Base-by-base conservation (phyloP, 2,113 vertebrate genomes). In the Athene cunicularia region DNA sequence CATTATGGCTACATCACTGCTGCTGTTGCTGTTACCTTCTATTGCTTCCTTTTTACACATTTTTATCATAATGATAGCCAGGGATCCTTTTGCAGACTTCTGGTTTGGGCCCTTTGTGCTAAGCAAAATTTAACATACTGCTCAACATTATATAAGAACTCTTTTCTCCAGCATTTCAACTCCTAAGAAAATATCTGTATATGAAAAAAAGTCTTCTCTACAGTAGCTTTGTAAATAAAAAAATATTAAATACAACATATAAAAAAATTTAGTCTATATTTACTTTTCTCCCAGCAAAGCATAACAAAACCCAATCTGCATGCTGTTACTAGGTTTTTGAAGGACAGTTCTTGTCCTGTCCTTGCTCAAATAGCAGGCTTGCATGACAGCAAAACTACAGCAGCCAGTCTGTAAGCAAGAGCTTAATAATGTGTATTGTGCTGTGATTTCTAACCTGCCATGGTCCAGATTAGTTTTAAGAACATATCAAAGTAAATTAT, bases 351-450 rank as follows among this genome's bases (percentile, higher is more conserved):
- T 87, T 94, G 73, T 92, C 73, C 50, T 94, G 66, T 94, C 93
- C 89, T 95, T 97, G 77, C 59, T 76, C 67, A 87, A 94, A 94
- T 95, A 90, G 88, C 70, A 96, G 76, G 60, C 49, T 96, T 96
- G 56, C 67, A 58, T 95, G 87, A 79, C 92, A 93, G 58, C 45
- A 94, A 92, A 94, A 80, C 50, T 68, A 88, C 60, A 95, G 80
- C 63, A 95, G 80, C 68, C n/a, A 1, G 58, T 53, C 68, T 83
- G 64, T 56, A 67, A 90, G 41, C 45, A 86, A 81, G 52, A 95
- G 56, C 56, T 93, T 86, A 95, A 96, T 95, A 91, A 76, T 5
- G 9, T 59, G 66, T 55, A 80, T 91, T 96, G 88, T 76, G 39
- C 77, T 91, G 12, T 86, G 66, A 55, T 91, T 95, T 95, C 77